Percentiles rank a stretch among this genome's conserved stretches.
Evolutionary conservation across 2,797 vertebrate species (phyloP).

Genomic region (Chaenodraco wilsoni): DNA sequence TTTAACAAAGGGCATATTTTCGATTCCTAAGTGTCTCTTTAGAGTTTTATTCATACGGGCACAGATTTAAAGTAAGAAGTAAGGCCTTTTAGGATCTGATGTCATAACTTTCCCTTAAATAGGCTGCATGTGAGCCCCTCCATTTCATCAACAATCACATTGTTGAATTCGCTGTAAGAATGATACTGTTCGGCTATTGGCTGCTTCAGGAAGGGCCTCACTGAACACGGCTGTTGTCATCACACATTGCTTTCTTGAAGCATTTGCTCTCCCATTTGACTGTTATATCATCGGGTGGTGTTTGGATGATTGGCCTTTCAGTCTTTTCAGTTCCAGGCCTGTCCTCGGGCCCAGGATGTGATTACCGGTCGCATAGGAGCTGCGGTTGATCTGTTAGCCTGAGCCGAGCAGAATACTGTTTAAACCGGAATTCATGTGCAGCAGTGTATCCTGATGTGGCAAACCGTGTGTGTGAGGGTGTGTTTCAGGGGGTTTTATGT

Average conservation of each 20-base stretch:
- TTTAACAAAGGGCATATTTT: neutral
- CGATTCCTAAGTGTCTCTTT: neutral
- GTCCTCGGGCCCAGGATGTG: constrained; percentile 75
- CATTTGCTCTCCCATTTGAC: constrained; percentile 13
- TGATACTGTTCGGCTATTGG: neutral
- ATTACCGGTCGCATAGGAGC: constrained; percentile 87
- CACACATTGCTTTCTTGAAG: constrained; percentile 3
- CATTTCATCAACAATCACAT: neutral
- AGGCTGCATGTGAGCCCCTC: neutral
- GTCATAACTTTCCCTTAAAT: neutral
- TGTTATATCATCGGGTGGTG: constrained; percentile 25
- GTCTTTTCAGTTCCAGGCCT: constrained; percentile 55
- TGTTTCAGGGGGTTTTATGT: constrained; percentile 60
- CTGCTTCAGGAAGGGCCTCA: neutral
- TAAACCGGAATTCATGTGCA: constrained; percentile 96
- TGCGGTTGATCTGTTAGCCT: constrained; percentile 95
- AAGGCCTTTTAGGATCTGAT: neutral
- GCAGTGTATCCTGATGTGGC: constrained; percentile 99
- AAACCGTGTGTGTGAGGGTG: constrained; percentile 72
- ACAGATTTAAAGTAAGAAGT: neutral
- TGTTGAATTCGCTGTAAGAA: neutral
- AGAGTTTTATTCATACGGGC: neutral
- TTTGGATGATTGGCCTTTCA: constrained; percentile 39
- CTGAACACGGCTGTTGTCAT: neutral
- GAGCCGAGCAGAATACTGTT: constrained; percentile 93